Conservation (phyloP, 30 jellyfish, hydroid and myxozoan genomes). For the Cassiopea xamachana region DNA sequence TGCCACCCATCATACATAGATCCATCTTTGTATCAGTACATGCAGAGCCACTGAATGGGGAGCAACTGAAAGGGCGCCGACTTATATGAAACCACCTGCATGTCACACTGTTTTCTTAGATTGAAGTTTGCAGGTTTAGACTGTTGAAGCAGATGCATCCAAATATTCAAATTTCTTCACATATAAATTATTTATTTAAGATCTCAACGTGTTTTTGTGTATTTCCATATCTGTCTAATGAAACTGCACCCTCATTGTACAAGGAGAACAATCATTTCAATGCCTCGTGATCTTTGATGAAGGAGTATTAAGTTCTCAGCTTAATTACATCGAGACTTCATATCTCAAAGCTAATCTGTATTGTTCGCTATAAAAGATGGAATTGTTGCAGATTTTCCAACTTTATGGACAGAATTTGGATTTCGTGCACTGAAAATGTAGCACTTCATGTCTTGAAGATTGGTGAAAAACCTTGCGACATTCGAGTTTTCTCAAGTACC, state of each 20-base stretch:
- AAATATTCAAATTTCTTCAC: not conserved
- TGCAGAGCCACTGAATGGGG: too few relatives aligned
- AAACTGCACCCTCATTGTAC: not conserved
- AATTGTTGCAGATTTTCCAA: not conserved
- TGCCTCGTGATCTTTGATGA: not conserved
- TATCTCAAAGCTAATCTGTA: not conserved
- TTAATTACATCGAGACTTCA: not conserved
- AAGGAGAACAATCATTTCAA: not conserved
- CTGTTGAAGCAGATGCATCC: conserved; percentile 5
- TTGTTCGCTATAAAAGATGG: not conserved
- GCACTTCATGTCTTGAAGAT: not conserved
- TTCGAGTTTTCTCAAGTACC: not conserved
- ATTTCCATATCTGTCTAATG: not conserved
- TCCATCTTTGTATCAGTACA: not conserved
- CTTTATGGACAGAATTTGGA: not conserved
- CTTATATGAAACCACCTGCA: not conserved
- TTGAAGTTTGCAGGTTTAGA: not conserved
- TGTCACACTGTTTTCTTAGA: not conserved
- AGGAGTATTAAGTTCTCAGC: not conserved
- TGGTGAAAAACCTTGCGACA: not conserved
- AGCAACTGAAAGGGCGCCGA: conserved; percentile 21
- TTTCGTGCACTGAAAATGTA: not conserved
- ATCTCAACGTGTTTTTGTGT: not conserved
- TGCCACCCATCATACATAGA: conserved; percentile 3
- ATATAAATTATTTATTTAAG: conserved; percentile 10